A percentile compares a stretch with the other conserved stretches of the same genome.
These are phyloP conservation scores for Mirza zaza DNA, from an alignment of 2,113 vertebrate genomes.

Conservation along the genomic window DNA sequence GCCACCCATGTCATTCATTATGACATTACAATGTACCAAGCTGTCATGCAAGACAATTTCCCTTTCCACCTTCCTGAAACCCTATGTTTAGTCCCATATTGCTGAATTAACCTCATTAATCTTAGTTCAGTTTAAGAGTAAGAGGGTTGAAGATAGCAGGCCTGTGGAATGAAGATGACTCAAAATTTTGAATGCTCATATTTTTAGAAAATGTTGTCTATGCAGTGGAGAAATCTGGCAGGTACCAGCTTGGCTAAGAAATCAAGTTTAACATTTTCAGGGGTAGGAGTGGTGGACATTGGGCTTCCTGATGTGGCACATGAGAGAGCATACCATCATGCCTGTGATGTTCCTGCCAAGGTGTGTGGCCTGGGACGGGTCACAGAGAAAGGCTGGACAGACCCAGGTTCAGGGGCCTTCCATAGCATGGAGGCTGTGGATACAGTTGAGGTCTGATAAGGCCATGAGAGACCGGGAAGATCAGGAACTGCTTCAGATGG, in stretches of 20 bases:
- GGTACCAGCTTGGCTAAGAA: not conserved
- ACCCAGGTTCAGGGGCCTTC: not conserved
- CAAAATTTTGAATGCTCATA: not conserved
- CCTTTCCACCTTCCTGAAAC: not conserved
- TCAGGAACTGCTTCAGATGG: not conserved
- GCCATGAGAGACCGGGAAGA: not conserved
- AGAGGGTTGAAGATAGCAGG: not conserved
- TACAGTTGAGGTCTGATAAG: not conserved
- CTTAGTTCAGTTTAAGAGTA: not conserved
- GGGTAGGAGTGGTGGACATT: fast-evolving
- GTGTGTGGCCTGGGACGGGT: not conserved
- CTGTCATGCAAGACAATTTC: not conserved
- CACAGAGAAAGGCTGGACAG: not conserved
- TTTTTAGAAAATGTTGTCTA: not conserved
- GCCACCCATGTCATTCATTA: not conserved
- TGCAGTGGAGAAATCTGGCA: not conserved
- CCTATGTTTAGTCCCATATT: not conserved
- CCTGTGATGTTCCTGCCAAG: not conserved
- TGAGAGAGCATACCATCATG: fast-evolving
- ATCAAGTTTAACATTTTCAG: not conserved
- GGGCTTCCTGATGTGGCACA: not conserved
- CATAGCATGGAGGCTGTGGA: not conserved
- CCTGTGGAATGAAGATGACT: not conserved
- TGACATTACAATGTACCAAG: not conserved
- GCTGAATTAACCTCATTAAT: not conserved